Evolutionary conservation across 1,140 invertebrate genomes (phyloP), one percentile per base, ranked within the genome.

Genomic region (Drosophila mayri): DNA sequence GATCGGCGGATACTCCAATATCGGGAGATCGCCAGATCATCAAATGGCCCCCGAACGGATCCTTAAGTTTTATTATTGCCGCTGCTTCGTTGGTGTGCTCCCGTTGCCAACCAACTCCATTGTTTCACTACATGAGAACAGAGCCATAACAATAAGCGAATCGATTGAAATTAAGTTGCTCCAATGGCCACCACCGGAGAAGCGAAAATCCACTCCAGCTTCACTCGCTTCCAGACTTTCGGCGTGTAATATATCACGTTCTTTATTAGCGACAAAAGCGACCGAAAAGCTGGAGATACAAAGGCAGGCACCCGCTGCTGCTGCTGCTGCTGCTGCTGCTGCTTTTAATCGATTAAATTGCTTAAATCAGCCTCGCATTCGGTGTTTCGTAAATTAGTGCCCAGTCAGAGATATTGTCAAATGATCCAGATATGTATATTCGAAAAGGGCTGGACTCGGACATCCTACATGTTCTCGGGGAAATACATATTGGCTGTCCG

Each of bases 131-230:
- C 43, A 72, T 54, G 68, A 72, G 66, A 72, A 66, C 60, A 73
- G 76, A 68, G 76, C 71, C 57, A 87, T 87, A 87, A 87, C 84
- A 87, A 88, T 87, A 87, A 87, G 80, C 67, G 49, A 63, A 67
- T 38, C 80, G 84, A 88, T 88, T 88, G 84, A 88, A 88, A 88
- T 88, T 88, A 88, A 88, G 84, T 84, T 90, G 85, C 84, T 84
- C 47, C 40, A 52, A 4, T 63, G 84, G 70, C 84, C 84, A 86
- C 82, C 82, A 76, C 43, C 74, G 76, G 46, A 38, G 64, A 63
- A 14, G 18, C 12, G 40, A 25, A n/a, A 11, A 20, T 22, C 30
- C 22, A 12, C 14, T 50, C 44, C 43, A 57, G 64, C 12, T 52
- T 25, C 25, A 25, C 43, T 32, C 16, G 18, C 28, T 20, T 20